Base-by-base conservation (phyloP, 1,140 invertebrate genomes). In the Drosophila micromelanica region DNA sequence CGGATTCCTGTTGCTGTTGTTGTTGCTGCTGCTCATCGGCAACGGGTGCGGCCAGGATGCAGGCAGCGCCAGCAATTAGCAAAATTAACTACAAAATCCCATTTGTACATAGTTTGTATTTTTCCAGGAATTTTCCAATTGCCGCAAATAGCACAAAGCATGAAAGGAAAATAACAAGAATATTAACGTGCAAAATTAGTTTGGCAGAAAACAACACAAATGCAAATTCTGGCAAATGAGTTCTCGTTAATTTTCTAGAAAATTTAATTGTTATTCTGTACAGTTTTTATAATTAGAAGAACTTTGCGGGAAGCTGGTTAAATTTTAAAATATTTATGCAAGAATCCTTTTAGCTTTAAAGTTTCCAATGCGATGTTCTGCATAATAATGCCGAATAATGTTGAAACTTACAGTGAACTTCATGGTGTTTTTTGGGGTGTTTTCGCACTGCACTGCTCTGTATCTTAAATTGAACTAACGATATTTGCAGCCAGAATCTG, bases 21-120 rank as follows among this genome's bases (percentile, higher is more conserved):
- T 77, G 54, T 57, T 73, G 80, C 32, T 85, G 54, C 61, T 73
- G 80, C 32, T 85, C 61, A 8, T 70, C 76, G 23, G 79, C 81
- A 40, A 79, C 75, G 40, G 90, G 90, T 59, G 90, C 90, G 63
- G 90, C 80, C 59, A 89, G 46, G 59, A 69, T 76, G 59, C 79
- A 82, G 40, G 73, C 73, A 8, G 61, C 20, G 59, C 73, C 61
- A 51, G 78, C 74, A 49, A 85, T 77, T 45, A 90, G 73, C 48
- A 91, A 60, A 46, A 91, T 70, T 60, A 89, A 69, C 84, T 89
- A 27, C 13, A 37, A 17, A 55, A 27, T 37, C 37, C 40, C 32
- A 63, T 20, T 63, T 49, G 37, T 49, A 23, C 63, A 27, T 40
- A 51, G 20, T 23, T 23, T 23, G 20, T 23, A 3, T 43, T 42